phyloP scores from a whole-genome alignment of 2,797 vertebrate species.

The Notoglanidium macrostoma region DNA sequence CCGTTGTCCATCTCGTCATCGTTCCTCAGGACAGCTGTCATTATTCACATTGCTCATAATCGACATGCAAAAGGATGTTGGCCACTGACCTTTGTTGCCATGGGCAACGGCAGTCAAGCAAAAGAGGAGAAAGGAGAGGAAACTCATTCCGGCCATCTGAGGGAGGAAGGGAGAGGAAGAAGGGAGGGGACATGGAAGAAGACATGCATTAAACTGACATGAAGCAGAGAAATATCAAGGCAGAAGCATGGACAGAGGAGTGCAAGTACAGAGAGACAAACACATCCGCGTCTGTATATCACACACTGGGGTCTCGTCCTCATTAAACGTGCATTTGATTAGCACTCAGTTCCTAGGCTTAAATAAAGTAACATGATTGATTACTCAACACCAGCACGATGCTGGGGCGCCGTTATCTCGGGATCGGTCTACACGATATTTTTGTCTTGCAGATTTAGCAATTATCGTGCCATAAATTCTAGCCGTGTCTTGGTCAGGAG shows the following conservation, averaged over 20 bases:
- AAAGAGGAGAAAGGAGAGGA: slow-evolving; percentile 82
- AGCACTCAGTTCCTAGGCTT: background rate
- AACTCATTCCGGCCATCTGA: slow-evolving; percentile 84
- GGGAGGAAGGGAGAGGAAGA: slow-evolving; percentile 60
- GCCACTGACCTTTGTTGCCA: slow-evolving; percentile 85
- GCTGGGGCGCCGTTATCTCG: background rate
- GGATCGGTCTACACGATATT: too few species aligned
- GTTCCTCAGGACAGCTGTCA: slow-evolving; percentile 38
- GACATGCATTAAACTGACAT: slow-evolving; percentile 74
- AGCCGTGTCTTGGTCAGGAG: too few species aligned
- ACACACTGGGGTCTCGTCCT: slow-evolving; percentile 23
- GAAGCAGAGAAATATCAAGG: slow-evolving; percentile 54
- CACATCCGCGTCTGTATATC: slow-evolving; percentile 49
- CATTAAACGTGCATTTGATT: slow-evolving; percentile 19
- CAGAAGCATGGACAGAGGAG: slow-evolving; percentile 49
- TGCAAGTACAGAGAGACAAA: slow-evolving; percentile 54
- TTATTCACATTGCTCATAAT: slow-evolving; percentile 64
- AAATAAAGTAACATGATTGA: slow-evolving; percentile 15
- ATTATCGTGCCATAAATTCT: too few species aligned
- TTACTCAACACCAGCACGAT: background rate
- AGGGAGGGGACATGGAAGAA: slow-evolving; percentile 61
- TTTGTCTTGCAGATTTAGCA: too few species aligned
- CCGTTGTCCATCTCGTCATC: background rate
- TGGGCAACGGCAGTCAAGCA: slow-evolving; percentile 78
- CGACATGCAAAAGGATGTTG: slow-evolving; percentile 68